Percentiles rank a stretch among this genome's conserved stretches.
Evolutionary conservation across 2,888 invertebrate species (phyloP).

Genomic region (Agonum fuliginosum): DNA sequence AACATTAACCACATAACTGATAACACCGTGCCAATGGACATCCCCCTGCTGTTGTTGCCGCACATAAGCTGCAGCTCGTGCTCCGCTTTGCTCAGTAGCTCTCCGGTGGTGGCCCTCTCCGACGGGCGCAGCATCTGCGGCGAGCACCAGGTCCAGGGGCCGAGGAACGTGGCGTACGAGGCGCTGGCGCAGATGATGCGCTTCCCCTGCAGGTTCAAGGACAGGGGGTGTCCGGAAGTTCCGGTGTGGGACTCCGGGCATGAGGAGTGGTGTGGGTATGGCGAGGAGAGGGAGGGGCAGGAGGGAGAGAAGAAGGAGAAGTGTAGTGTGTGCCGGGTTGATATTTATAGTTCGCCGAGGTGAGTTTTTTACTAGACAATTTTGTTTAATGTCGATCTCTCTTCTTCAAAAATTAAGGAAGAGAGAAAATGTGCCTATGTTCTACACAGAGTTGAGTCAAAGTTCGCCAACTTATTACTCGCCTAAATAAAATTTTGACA

Average conservation of each 20-base stretch:
- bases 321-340: slow-evolving; percentile 28
- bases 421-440: background rate
- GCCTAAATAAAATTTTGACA: too few relatives aligned
- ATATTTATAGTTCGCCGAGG: slow-evolving; percentile 15
- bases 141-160: background rate
- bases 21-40: background rate
- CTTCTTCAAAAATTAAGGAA: background rate
- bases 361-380: background rate
- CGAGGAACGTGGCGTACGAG: slow-evolving; percentile 68
- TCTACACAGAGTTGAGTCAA: too few relatives aligned
- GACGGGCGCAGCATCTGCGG: background rate
- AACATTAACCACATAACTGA: background rate
- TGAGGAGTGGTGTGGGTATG: slow-evolving; percentile 68
- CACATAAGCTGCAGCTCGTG: background rate
- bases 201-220: slow-evolving; percentile 69
- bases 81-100: background rate
- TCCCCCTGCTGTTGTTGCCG: background rate
- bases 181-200: slow-evolving; percentile 68
- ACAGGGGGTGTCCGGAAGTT: slow-evolving; percentile 67
- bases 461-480: too few relatives aligned
- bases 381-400: background rate
- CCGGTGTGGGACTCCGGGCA: slow-evolving; percentile 68
- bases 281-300: background rate
- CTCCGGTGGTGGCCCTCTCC: background rate
- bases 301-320: background rate